phyloP scores from a whole-genome alignment of 1,140 invertebrate genomes.

The Riptortus pedestris region DNA sequence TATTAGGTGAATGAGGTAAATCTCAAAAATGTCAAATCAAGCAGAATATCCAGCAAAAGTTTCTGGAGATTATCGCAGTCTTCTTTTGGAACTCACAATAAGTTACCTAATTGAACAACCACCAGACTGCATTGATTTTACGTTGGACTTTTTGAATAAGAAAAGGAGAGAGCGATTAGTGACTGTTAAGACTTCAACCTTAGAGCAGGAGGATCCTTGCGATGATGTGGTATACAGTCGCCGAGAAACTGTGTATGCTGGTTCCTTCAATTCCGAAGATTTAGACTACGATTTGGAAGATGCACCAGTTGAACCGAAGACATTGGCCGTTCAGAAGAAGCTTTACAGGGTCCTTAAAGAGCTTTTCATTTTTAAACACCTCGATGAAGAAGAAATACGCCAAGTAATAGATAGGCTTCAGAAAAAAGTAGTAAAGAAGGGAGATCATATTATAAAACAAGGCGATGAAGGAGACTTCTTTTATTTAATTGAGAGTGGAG shows the following conservation, averaged over 20 bases:
- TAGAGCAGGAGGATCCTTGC: no score
- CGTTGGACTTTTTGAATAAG: background rate
- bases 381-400: conserved; percentile 5
- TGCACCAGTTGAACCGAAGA: conserved; percentile 6
- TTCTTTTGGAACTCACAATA: background rate
- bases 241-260: background rate
- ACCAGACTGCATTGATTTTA: background rate
- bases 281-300: background rate
- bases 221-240: no score
- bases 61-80: background rate
- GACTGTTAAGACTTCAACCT: no score
- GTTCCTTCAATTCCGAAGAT: background rate
- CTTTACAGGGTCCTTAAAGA: conserved; percentile 1
- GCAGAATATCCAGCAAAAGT: background rate
- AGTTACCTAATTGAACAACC: background rate
- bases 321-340: background rate
- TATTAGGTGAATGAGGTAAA: no score
- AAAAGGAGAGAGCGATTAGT: no score
- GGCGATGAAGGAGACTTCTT: conserved; percentile 21
- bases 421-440: conserved; percentile 1
- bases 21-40: background rate
- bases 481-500: conserved; percentile 7
- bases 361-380: background rate
- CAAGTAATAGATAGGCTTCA: conserved; percentile 14
- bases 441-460: conserved; percentile 14